Percentiles rank a stretch among this genome's conserved stretches.
These are phyloP conservation scores for Leptinotarsa lineolata DNA, from an alignment of 1,140 invertebrate genomes.

Conservation along the genomic window DNA sequence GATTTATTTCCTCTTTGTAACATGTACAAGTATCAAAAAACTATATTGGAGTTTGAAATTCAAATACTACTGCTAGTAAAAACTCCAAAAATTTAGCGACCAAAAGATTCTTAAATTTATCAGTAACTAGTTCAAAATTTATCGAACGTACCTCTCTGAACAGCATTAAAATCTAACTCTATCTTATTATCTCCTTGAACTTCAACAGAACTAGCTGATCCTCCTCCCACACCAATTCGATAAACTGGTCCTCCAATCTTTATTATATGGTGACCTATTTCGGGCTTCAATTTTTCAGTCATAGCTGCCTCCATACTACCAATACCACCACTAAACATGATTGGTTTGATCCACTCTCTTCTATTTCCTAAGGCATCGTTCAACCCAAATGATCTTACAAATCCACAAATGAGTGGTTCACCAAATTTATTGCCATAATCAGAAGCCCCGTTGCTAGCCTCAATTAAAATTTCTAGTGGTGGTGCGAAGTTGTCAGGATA, in stretches of 20 bases:
- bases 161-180: conserved; percentile 92
- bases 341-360: conserved; percentile 95
- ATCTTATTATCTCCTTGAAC: conserved; percentile 85
- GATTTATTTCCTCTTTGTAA: too few species aligned
- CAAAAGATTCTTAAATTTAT: neutral
- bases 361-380: conserved; percentile 68
- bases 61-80: too few species aligned
- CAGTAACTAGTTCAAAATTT: neutral
- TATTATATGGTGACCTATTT: conserved; percentile 83
- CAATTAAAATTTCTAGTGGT: conserved; percentile 85
- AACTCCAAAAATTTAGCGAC: too few species aligned
- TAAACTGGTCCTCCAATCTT: conserved; percentile 97
- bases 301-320: conserved; percentile 84
- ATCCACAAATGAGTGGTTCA: conserved; percentile 91
- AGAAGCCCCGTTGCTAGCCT: conserved; percentile 96
- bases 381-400: conserved; percentile 88
- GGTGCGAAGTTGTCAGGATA: conserved; percentile 92
- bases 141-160: conserved; percentile 71
- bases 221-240: conserved; percentile 95
- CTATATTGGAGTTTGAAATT: too few species aligned
- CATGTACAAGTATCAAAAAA: too few species aligned
- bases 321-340: conserved; percentile 96
- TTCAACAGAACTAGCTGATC: conserved; percentile 93
- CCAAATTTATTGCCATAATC: conserved; percentile 99
- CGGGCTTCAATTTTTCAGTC: conserved; percentile 73